Base-by-base conservation (phyloP, 35 echinoderm and acorn worm species). In the Stichopus chloronotus region DNA sequence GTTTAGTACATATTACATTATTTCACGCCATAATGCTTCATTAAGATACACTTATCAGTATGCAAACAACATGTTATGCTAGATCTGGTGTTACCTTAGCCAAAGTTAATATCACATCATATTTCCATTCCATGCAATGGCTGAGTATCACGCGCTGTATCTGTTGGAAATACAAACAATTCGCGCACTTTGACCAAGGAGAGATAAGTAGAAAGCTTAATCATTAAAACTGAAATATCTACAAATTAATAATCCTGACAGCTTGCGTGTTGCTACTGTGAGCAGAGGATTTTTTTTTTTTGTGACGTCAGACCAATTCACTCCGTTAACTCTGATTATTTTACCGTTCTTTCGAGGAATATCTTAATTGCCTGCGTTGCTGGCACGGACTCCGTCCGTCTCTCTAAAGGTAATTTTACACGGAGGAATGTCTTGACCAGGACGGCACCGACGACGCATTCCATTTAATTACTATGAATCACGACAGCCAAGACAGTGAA, bases 171-270 rank as follows among this genome's bases (percentile, higher is more conserved):
- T 83, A 53, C 55, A 83, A 83, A 83, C 53, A 83, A 83, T n/a
- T 9, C 53, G 14, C 25, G 80, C 7, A 83, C 80, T 83, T 83
- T 83, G 80, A 83, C 56, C 80, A 17, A 17, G 52, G 11, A 20
- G 12, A 83, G 80, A 83, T 83, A 83, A 55, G 4, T 30, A 53
- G 56, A 83, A 56, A 53, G 80, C 56, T 83, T 83, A 83, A 83
- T 83, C 53, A 83, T 83, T 83, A 83, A 83, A 83, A 83, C 56
- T 13, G 55, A 55, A 83, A 83, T 83, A 83, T 83, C 56, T 83
- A 83, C 56, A 55, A 56, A 83, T 83, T 54, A 57, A 83, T 83
- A 17, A 83, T 25, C 55, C 56, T 56, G 80, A 30, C 19, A 53
- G 56, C 80, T 83, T 55, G 52, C 17, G 56, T 83, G 16, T 16